Conservation (phyloP, 2,113 vertebrate genomes). For the Columbina picui region DNA sequence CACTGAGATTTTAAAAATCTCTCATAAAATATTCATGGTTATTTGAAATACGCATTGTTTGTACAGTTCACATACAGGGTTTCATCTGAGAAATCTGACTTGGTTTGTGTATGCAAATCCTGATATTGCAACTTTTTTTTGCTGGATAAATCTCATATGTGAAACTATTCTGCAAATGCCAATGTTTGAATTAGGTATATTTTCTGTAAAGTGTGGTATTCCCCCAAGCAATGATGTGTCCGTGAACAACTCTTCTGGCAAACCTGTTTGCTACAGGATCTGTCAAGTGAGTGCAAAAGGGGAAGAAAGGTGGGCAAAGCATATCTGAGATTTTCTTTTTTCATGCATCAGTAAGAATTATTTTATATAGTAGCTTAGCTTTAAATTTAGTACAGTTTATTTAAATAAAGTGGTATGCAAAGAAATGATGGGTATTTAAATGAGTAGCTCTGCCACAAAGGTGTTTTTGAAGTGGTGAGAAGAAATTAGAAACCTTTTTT, state of each 20-base stretch:
- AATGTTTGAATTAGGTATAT: not conserved
- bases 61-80: not conserved
- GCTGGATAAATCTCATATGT: not conserved
- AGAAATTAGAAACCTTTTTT: not conserved
- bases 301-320: not conserved
- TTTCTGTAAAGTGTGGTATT: not conserved
- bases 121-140: not conserved
- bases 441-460: not conserved
- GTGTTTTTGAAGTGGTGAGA: not conserved
- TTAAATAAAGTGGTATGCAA: constrained; percentile 57
- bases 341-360: not conserved
- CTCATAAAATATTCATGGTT: not conserved
- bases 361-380: not conserved
- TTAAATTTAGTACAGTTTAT: constrained; percentile 26
- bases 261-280: not conserved
- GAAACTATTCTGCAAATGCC: not conserved
- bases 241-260: not conserved
- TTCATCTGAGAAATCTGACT: not conserved
- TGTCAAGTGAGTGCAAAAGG: not conserved
- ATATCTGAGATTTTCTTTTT: not conserved
- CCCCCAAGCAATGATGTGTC: not conserved
- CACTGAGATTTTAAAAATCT: not conserved
- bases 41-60: not conserved
- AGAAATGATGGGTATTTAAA: not conserved
- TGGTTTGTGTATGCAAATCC: not conserved